Evolutionary conservation across 2,888 invertebrate species (phyloP).

Genomic region (Aleiodes testaceus): DNA sequence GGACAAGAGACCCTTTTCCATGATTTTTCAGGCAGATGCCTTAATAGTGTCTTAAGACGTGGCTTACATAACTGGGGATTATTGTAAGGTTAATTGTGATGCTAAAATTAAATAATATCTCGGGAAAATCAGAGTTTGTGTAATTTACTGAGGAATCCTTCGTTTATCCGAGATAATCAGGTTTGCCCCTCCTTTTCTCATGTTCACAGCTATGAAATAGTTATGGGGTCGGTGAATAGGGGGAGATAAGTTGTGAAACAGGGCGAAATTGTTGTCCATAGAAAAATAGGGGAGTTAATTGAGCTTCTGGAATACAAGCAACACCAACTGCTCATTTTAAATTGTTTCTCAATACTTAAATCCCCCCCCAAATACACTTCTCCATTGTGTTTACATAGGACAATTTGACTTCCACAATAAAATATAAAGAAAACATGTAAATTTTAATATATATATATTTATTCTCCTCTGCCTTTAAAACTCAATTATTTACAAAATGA

Average conservation of each 20-base stretch:
- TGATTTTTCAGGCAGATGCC: too few species aligned
- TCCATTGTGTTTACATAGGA: constrained; percentile 27
- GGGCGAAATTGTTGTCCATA: constrained; percentile 8
- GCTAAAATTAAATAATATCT: too few species aligned
- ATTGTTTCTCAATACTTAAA: constrained; percentile 52
- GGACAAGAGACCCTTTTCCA: not conserved
- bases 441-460: constrained; percentile 31
- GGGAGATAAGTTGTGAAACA: constrained; percentile 39
- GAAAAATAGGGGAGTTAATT: constrained; percentile 51
- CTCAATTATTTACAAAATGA: constrained; percentile 5
- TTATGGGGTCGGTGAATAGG: constrained; percentile 36
- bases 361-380: constrained; percentile 53
- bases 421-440: too few species aligned
- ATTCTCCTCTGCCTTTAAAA: constrained; percentile 1
- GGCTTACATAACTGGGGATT: too few species aligned
- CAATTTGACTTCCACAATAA: not conserved
- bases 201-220: constrained; percentile 41
- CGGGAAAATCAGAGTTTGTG: too few species aligned
- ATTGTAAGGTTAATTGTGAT: too few species aligned
- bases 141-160: not conserved
- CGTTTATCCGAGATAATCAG: constrained; percentile 59
- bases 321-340: constrained; percentile 40
- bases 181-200: constrained; percentile 7
- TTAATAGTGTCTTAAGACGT: too few species aligned
- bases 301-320: constrained; percentile 37